A percentile compares a stretch with the other conserved stretches of the same genome.
Evolutionary conservation across 2,797 vertebrate genomes (phyloP).

Genomic region (Crenichthys baileyi): DNA sequence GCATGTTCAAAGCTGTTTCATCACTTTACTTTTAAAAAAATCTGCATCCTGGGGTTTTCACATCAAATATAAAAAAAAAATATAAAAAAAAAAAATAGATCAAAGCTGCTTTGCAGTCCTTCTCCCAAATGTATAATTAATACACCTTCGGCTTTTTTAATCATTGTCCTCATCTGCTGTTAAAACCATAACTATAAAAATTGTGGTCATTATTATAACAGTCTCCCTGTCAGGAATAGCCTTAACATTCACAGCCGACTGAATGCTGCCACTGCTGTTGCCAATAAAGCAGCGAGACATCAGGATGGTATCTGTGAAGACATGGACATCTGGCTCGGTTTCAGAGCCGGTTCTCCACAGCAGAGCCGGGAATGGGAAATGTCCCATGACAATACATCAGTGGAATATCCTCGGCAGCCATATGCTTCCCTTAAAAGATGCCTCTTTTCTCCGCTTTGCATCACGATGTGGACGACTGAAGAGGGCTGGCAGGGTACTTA

Average conservation of each 20-base stretch:
- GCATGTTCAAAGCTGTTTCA: constrained; percentile 58
- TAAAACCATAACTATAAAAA: constrained; percentile 57
- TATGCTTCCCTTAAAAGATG: constrained; percentile 76
- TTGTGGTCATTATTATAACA: constrained; percentile 54
- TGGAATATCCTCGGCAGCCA: constrained; percentile 65
- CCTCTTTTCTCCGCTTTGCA: constrained; percentile 60
- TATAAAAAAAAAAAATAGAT: constrained; percentile 42
- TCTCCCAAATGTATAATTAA: constrained; percentile 54
- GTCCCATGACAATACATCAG: constrained; percentile 71
- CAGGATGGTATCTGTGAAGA: constrained; percentile 56
- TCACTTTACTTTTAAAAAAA: constrained; percentile 43
- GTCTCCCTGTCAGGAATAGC: constrained; percentile 29
- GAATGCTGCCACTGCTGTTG: constrained; percentile 13
- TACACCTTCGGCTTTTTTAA: constrained; percentile 63
- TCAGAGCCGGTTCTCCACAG: constrained; percentile 52
- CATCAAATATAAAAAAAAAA: constrained; percentile 29
- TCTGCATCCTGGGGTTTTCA: constrained; percentile 19
- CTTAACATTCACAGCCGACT: constrained; percentile 53
- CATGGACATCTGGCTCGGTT: constrained; percentile 68
- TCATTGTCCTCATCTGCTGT: constrained; percentile 63
- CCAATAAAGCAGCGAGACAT: constrained; percentile 37
- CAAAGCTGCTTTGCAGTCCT: constrained; percentile 43
- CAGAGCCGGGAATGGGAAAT: constrained; percentile 37
- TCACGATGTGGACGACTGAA: constrained; percentile 64
- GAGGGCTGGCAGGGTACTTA: constrained; percentile 56